Evolutionary conservation across 2,113 vertebrate genomes (phyloP).

Genomic region (Pandion haliaetus): DNA sequence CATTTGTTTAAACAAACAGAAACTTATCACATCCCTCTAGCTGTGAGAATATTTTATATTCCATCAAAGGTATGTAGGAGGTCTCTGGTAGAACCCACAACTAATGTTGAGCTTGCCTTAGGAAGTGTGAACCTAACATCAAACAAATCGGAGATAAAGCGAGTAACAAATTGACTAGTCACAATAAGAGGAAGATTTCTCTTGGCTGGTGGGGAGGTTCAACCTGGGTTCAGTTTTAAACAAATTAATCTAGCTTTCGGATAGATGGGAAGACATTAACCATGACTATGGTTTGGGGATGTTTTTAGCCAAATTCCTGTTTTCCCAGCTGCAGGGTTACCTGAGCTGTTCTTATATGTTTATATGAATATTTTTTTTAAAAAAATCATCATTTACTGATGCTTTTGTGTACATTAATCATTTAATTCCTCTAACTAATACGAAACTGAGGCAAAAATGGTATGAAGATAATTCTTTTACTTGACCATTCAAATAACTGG

Average conservation of each 20-base stretch:
- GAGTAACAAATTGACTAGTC: background rate
- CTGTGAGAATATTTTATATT: slow-evolving; percentile 15
- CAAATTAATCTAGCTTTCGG: background rate
- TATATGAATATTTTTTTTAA: background rate
- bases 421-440: background rate
- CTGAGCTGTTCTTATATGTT: background rate
- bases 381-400: background rate
- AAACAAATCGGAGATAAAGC: background rate
- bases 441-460: background rate
- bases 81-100: background rate
- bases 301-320: background rate
- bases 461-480: background rate
- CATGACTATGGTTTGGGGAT: background rate
- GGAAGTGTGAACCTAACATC: background rate
- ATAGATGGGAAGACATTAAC: background rate
- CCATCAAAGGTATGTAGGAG: slow-evolving; percentile 14
- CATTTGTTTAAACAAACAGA: slow-evolving; percentile 41
- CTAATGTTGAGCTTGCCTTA: background rate
- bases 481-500: background rate
- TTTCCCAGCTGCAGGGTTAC: background rate
- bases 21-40: background rate
- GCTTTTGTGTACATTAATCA: background rate
- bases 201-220: background rate
- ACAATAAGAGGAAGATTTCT: background rate
- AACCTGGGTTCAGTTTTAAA: background rate